Conservation (phyloP, 2,888 invertebrate species). For the Eristalinus aeneus region DNA sequence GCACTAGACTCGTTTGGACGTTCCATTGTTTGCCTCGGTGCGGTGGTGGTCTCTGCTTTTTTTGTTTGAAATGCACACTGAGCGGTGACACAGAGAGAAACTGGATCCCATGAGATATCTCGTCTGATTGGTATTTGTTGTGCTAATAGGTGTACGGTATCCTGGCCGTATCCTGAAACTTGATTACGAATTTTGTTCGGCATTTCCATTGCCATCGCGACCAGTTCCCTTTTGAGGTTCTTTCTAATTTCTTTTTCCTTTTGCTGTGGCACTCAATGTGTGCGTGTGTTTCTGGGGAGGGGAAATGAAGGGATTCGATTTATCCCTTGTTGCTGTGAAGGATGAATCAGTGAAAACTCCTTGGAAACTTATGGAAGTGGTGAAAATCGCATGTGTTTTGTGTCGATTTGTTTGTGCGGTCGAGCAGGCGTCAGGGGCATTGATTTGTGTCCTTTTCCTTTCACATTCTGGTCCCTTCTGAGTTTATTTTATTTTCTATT, state of each 20-base stretch:
- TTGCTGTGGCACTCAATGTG: neutral
- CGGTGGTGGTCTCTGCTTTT: neutral
- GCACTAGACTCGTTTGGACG: conserved; percentile 43
- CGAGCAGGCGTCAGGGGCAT: neutral
- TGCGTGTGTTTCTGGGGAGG: neutral
- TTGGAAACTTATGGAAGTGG: conserved; percentile 27
- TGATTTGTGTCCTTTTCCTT: conserved; percentile 47
- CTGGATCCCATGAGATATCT: conserved; percentile 62
- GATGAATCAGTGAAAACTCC: neutral
- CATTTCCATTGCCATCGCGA: neutral
- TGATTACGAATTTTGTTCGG: conserved; percentile 52
- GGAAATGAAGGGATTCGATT: conserved; percentile 52
- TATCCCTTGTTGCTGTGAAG: conserved; percentile 21
- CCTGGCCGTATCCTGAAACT: conserved; percentile 44
- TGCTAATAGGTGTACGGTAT: conserved; percentile 61
- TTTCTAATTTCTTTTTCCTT: conserved; percentile 19
- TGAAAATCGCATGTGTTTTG: conserved; percentile 33
- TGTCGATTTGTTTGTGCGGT: conserved; percentile 28
- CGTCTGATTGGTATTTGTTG: conserved; percentile 70
- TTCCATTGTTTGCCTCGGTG: conserved; percentile 28
- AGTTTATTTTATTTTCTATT: conserved; percentile 22
- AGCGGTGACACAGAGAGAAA: conserved; percentile 24
- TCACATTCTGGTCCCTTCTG: conserved; percentile 11
- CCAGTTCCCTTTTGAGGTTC: conserved; percentile 15
- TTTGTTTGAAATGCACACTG: neutral